Base-by-base conservation (phyloP, 2,888 invertebrate species). In the Drosophila koepferae region DNA sequence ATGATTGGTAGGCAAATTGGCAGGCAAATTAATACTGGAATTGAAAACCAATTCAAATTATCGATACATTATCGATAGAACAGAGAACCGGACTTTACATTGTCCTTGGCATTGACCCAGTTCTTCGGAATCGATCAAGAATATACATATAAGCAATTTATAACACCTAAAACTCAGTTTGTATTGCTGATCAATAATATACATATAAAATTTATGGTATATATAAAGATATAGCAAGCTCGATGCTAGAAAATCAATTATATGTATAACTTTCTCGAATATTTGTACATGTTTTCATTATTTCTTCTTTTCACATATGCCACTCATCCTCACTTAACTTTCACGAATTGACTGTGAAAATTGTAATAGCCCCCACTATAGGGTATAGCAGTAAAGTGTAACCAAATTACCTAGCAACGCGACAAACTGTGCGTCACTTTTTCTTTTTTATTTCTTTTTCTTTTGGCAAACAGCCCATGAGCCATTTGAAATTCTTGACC, bases 401-500 rank as follows among this genome's bases (percentile, higher is more conserved):
- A 44, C 44, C 58, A n/a, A 46, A 44, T 31, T n/a, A 9, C 16
- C 58, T 16, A 31, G 31, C 16, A 65, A 53, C 41, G 16, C 23
- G 54, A 48, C 63, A 70, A 49, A 43, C 53, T 65, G 58, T 80
- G 75, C 77, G 80, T 80, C 76, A 74, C 38, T 46, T 60, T 34
- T 10, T 10, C 38, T 7, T 23, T 44, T 36, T 12, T 16, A 18
- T 59, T 31, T 38, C 36, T 20, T 40, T 36, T 38, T 18, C 41
- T 60, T 56, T 78, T 77, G 82, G 72, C 77, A 68, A 62, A 18
- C 16, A 38, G 61, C 63, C 63, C 63, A 76, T 51, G 43, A 49
- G 62, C 44, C 62, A 36, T 46, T 51, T 28, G 23, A 34, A 59
- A 73, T 82, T 76, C 71, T 68, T 81, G 83, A 81, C 82, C 81